Base-by-base conservation (phyloP, 2,888 invertebrate species). In the Phortica okadai region DNA sequence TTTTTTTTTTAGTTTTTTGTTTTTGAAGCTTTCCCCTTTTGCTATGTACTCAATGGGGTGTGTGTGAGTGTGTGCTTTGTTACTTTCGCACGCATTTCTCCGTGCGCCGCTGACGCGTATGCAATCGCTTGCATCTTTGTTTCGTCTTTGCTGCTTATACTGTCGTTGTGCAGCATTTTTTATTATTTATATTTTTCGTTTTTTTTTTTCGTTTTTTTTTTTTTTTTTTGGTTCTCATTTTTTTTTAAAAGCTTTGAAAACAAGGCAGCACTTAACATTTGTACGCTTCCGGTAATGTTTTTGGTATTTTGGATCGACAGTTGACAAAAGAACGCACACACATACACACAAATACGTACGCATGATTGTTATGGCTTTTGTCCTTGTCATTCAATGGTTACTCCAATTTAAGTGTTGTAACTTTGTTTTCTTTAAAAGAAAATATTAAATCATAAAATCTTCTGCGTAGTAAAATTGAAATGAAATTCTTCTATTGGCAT, bases 221-320 rank as follows among this genome's bases (percentile, higher is more conserved):
- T 14, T 41, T 16, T 16, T 41, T 41, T 25, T 66, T 66, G 25
- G n/a, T 14, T n/a, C 14, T 54, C 54, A 54, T 11, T 56, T 56
- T 14, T 67, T 67, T 66, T 11, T 3, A 44, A 67, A 67, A 67
- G 42, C 42, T n/a, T 67, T 16, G 45, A 67, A 67, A 67, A 67
- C 44, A 44, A 44, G 44, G 45, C 67, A 67, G 67, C 67, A 67
- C 67, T 67, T 67, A 67, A 67, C 67, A 44, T 44, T 67, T 67
- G 67, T 44, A 11, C n/a, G 67, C 67, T 67, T 67, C 67, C 67
- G 67, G 67, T 67, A 44, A 44, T n/a, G 67, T 67, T 67, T 33
- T 67, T 67, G 67, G 67, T 44, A 67, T 44, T 42, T 67, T 45
- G 16, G 44, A 2, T 67, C 44, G 67, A 45, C 16, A 44, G 14